Evolutionary conservation across 2,113 vertebrate genomes (phyloP).

Genomic region (Aphyosemion australe): DNA sequence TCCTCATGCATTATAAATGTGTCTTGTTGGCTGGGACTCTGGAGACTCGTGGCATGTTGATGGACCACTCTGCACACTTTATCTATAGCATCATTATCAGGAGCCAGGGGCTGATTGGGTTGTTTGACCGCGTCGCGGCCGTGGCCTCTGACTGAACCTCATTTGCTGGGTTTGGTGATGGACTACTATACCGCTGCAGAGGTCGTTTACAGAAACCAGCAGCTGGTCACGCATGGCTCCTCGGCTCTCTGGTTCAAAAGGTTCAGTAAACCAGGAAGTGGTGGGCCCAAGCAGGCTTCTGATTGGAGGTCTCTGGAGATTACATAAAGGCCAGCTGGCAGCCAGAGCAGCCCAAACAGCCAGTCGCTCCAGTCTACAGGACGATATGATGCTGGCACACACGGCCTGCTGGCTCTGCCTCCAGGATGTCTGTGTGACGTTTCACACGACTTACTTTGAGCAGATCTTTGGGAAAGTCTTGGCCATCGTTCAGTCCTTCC

Average conservation of each 20-base stretch:
- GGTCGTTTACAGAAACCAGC: conserved; percentile 17
- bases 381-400: conserved; percentile 55
- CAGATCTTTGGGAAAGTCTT: conserved; percentile 91
- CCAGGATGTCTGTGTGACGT: conserved; percentile 10
- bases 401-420: conserved; percentile 18
- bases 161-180: conserved; percentile 29
- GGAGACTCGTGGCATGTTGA: conserved; percentile 40
- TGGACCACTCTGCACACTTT: conserved; percentile 47
- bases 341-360: conserved; percentile 27
- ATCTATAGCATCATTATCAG: conserved; percentile 59
- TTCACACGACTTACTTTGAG: conserved; percentile 88
- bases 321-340: conserved; percentile 60
- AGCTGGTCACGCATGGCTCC: conserved; percentile 6
- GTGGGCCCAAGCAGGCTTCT: conserved; percentile 23
- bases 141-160: conserved; percentile 31
- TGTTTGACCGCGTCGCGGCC: conserved; percentile 29
- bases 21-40: conserved; percentile 60
- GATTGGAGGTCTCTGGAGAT: conserved; percentile 59
- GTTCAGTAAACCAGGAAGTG: conserved; percentile 57
- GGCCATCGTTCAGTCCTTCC: conserved; percentile 92
- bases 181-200: conserved; percentile 26
- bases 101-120: conserved; percentile 56
- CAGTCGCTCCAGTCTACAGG: conserved; percentile 40
- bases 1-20: conserved; percentile 61
- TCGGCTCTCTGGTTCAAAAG: conserved; percentile 32